Conservation (phyloP, 2,888 invertebrate species). For the Synanthedon formicaeformis region DNA sequence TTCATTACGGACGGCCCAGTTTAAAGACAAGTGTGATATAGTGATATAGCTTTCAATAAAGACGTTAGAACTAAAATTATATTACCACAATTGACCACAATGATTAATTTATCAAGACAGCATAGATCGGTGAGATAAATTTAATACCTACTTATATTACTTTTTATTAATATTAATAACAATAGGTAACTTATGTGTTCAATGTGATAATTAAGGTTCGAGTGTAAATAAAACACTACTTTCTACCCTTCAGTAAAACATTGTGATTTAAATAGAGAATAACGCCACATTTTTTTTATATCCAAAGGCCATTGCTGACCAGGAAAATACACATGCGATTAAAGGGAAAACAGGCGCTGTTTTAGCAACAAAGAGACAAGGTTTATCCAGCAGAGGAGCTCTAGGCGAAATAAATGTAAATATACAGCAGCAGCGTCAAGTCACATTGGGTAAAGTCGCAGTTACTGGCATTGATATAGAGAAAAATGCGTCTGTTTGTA, state of each 20-base stretch:
- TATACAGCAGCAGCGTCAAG: slow-evolving; percentile 39
- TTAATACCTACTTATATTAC: no score
- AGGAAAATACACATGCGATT: slow-evolving; percentile 43
- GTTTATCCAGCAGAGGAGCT: slow-evolving; percentile 42
- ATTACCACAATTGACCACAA: slow-evolving; percentile 1
- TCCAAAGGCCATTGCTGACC: slow-evolving; percentile 36
- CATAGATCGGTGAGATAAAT: slow-evolving; percentile 33
- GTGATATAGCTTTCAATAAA: no score
- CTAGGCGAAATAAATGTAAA: slow-evolving; percentile 56
- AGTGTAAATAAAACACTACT: no score
- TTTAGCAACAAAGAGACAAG: slow-evolving; percentile 31
- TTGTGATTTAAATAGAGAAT: slow-evolving; percentile 1
- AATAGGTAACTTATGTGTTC: no score
- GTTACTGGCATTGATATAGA: slow-evolving; percentile 44
- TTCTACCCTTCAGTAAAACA: neutral
- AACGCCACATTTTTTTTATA: slow-evolving; percentile 1
- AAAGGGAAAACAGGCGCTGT: slow-evolving; percentile 31
- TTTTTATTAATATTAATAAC: no score
- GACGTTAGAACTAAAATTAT: no score
- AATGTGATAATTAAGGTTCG: no score
- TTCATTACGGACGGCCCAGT: no score
- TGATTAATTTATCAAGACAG: slow-evolving; percentile 30
- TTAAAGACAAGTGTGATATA: no score
- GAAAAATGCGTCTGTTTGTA: slow-evolving; percentile 37
- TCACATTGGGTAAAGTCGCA: slow-evolving; percentile 39